Evolutionary conservation across 2,113 vertebrate genomes (phyloP).

Genomic region (Hippocampus barbouri): DNA sequence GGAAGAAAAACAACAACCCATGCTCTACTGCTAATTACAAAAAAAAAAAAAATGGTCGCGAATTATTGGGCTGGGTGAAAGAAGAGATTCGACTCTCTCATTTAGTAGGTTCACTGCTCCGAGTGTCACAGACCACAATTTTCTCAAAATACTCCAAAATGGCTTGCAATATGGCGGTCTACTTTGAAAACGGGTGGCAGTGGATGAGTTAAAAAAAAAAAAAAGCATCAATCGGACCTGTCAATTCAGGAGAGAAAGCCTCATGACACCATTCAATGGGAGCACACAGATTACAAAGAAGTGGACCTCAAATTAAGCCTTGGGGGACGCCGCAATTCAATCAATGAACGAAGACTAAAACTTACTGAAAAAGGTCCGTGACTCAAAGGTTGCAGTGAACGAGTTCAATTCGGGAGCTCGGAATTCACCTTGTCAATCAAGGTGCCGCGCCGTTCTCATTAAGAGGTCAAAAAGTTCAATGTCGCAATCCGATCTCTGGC

Average conservation of each 20-base stretch:
- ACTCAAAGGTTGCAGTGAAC: neutral
- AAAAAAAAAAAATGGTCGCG: too few species aligned
- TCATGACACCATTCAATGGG: neutral
- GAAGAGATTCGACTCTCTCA: too few species aligned
- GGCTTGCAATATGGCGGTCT: too few species aligned
- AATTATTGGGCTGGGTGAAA: too few species aligned
- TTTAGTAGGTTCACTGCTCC: too few species aligned
- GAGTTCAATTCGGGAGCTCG: too few species aligned
- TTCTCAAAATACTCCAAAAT: too few species aligned
- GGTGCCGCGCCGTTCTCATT: neutral
- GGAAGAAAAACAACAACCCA: too few species aligned
- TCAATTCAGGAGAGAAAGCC: neutral
- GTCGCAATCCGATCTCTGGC: slow-evolving; percentile 1
- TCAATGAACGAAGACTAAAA: neutral
- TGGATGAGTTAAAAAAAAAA: too few species aligned
- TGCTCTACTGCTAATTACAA: too few species aligned
- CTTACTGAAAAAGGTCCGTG: neutral
- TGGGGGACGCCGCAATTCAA: neutral
- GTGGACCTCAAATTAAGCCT: neutral
- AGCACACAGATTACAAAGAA: neutral
- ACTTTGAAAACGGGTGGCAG: neutral
- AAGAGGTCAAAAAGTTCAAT: neutral
- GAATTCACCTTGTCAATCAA: neutral
- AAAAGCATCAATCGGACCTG: too few species aligned
- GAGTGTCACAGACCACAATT: too few species aligned